Base-by-base conservation (phyloP, 2,113 vertebrate species). In the Tiliqua scincoides region DNA sequence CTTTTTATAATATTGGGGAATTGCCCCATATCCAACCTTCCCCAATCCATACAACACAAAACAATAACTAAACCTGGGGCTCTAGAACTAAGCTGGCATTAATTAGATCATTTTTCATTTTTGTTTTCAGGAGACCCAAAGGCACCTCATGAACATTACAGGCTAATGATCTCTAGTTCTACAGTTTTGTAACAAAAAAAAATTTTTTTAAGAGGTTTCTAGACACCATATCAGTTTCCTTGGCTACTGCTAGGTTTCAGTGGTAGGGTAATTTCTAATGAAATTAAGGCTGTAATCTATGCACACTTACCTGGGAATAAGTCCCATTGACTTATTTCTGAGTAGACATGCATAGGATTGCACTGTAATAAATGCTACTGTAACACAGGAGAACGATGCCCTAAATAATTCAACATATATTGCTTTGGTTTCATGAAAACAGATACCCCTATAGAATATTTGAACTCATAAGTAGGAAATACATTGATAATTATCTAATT, bases 51-150 rank as follows among this genome's bases (percentile, higher is more conserved):
- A 72, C 8, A 84, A 6, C n/a, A 75, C 27, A 40, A 18, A 82
- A 67, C 78, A 82, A 70, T 83, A 93, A 89, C 85, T 72, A 84
- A 73, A 85, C 83, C 37, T 81, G 81, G 76, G 77, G 79, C 86
- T 90, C 57, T 91, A 88, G 25, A 63, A 88, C 63, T 81, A 89
- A 67, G 75, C 63, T 32, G 88, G 84, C 40, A 75, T 91, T 90
- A 94, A 88, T 89, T 85, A 85, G 73, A 82, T 91, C 48, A 88
- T 92, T 95, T 93, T 93, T 94, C 89, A 91, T 89, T 93, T 94
- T 83, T 90, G 74, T 89, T 95, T 96, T 90, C 88, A 83, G 77
- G 90, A 85, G 90, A 92, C 89, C 63, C 62, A 91, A 91, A 92
- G 92, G 90, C 62, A 88, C 54, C 88, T 73, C 72, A 20, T 88